A percentile compares a stretch with the other conserved stretches of the same genome.
Evolutionary conservation across 2,113 vertebrate genomes (phyloP).

Genomic region (Progne subis): DNA sequence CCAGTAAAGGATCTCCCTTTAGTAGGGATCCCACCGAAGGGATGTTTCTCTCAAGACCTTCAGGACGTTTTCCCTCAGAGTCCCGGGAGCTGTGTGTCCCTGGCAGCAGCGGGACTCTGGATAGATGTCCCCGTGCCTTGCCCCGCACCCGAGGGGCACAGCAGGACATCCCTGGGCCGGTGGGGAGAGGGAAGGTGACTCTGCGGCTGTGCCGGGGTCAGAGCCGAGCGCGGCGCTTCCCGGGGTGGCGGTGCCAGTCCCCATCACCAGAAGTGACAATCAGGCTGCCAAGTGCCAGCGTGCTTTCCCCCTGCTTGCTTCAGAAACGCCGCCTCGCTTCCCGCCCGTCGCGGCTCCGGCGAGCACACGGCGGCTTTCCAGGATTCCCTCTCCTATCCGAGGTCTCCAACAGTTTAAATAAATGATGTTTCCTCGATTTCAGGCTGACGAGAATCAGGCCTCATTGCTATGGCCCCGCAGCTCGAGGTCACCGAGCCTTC

Average conservation of each 20-base stretch:
- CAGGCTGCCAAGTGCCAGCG: not conserved
- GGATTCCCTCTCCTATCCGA: not conserved
- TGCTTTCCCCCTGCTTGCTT: not conserved
- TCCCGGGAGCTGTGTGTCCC: not conserved
- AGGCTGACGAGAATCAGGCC: not conserved
- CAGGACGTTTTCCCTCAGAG: not conserved
- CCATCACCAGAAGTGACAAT: not conserved
- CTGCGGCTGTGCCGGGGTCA: fast-evolving
- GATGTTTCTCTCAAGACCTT: not conserved
- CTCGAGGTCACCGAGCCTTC: not conserved
- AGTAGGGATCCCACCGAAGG: not conserved
- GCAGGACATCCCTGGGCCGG: not conserved
- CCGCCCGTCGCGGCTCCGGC: not conserved
- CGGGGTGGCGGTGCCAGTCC: not conserved
- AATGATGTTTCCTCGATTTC: not conserved
- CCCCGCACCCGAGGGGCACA: fast-evolving
- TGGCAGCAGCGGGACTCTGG: fast-evolving
- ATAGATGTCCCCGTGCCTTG: fast-evolving
- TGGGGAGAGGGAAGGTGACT: not conserved
- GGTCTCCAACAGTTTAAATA: not conserved
- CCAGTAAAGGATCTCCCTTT: not conserved
- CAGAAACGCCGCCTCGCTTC: not conserved
- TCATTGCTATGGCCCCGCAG: fast-evolving
- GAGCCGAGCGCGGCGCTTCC: no score
- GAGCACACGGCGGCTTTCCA: not conserved